These are phyloP conservation scores for Portevinia maculata DNA, from an alignment of 2,888 invertebrate species.

Conservation along the genomic window DNA sequence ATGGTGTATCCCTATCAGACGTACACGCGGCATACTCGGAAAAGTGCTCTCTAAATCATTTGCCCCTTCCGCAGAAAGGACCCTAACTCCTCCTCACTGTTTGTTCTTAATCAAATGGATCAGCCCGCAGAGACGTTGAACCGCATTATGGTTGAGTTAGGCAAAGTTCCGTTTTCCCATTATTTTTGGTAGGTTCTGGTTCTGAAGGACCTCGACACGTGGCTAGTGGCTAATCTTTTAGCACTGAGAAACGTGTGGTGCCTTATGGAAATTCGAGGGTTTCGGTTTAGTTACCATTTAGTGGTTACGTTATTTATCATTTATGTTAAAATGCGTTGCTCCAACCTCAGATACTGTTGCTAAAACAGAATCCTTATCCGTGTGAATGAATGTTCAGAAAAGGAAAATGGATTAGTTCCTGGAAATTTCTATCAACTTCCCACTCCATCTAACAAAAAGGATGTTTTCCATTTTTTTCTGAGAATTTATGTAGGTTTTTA, in stretches of 20 bases:
- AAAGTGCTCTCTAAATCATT: constrained; percentile 38
- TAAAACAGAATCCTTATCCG: constrained; percentile 36
- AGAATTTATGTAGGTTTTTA: constrained; percentile 31
- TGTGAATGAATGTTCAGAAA: constrained; percentile 21
- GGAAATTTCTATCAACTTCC: not conserved
- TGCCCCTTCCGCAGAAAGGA: constrained; percentile 6
- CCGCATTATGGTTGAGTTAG: constrained; percentile 20
- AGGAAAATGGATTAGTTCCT: not conserved
- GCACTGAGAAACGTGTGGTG: constrained; percentile 52
- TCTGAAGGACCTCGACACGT: constrained; percentile 21
- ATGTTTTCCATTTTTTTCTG: not conserved
- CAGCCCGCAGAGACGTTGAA: constrained; percentile 10
- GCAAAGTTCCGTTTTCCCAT: constrained; percentile 4
- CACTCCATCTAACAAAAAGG: not conserved
- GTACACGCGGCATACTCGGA: not conserved
- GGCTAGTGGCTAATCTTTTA: constrained; percentile 42
- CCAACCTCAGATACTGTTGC: constrained; percentile 40
- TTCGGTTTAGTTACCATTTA: not conserved
- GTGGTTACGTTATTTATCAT: constrained; percentile 14
- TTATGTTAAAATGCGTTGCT: constrained; percentile 30
- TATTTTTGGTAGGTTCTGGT: not conserved
- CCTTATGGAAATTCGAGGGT: constrained; percentile 26
- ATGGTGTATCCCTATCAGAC: not conserved
- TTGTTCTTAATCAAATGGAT: constrained; percentile 5
- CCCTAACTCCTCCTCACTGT: not conserved